Conservation (phyloP, 2,797 vertebrate genomes). For the Malacoraja senta region DNA sequence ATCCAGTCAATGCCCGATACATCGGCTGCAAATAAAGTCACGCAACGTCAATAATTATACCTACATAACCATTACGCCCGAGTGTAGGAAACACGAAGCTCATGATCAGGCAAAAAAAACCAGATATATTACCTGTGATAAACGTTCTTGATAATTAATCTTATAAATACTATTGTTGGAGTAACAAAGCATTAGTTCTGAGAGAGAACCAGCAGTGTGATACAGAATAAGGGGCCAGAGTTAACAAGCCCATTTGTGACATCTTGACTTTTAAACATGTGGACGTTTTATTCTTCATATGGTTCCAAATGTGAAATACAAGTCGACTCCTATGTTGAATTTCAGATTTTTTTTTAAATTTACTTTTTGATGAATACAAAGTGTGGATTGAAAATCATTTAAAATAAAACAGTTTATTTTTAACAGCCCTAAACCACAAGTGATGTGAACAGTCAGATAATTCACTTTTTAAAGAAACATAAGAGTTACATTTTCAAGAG, state of each 20-base stretch:
- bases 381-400: background rate
- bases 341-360: background rate
- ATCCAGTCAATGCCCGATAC: conserved; percentile 95
- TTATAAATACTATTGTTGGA: background rate
- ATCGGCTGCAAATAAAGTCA: conserved; percentile 63
- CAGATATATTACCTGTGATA: background rate
- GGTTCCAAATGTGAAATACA: background rate
- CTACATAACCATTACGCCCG: background rate
- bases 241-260: background rate
- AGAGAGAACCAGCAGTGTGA: background rate
- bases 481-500: background rate
- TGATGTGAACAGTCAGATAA: background rate
- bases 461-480: background rate
- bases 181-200: background rate
- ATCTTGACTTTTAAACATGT: background rate
- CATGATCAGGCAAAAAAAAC: background rate
- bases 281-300: background rate
- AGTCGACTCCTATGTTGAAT: background rate
- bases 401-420: background rate
- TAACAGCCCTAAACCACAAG: background rate
- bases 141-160: background rate
- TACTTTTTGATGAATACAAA: background rate
- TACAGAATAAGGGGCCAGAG: background rate
- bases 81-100: background rate
- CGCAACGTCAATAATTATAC: background rate